Evolutionary conservation across 2,113 vertebrate genomes (phyloP).

Genomic region (Zosterops borbonicus): DNA sequence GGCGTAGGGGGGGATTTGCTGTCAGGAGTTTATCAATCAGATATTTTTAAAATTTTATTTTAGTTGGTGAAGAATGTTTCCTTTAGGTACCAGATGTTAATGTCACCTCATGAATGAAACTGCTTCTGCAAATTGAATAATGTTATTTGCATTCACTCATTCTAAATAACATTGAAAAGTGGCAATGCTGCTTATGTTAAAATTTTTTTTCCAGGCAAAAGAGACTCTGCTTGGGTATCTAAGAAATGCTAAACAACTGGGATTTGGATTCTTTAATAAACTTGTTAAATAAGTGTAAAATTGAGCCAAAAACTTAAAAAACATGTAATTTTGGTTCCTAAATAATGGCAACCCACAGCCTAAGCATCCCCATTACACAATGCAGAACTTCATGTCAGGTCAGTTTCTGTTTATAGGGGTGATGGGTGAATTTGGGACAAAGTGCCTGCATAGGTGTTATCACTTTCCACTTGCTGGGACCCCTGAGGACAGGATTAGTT

Average conservation of each 20-base stretch:
- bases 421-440: background rate
- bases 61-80: background rate
- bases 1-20: rapidly evolving
- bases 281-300: background rate
- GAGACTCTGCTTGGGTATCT: background rate
- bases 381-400: rapidly evolving
- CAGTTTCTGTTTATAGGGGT: background rate
- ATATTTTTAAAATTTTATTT: background rate
- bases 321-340: background rate
- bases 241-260: background rate
- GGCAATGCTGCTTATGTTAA: background rate
- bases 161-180: background rate
- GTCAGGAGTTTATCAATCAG: background rate
- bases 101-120: conserved; percentile 9
- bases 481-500: background rate
- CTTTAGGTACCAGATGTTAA: conserved; percentile 26
- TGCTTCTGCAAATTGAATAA: background rate
- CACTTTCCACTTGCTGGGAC: background rate
- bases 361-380: background rate
- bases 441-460: background rate
- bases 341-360: background rate
- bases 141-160: background rate
- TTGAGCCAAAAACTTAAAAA: background rate
- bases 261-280: background rate
- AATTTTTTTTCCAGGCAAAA: background rate